A percentile compares a stretch with the other conserved stretches of the same genome.
Evolutionary conservation across 23 tunicate species (phyloP).

Genomic region (Trididemnum nubilum): DNA sequence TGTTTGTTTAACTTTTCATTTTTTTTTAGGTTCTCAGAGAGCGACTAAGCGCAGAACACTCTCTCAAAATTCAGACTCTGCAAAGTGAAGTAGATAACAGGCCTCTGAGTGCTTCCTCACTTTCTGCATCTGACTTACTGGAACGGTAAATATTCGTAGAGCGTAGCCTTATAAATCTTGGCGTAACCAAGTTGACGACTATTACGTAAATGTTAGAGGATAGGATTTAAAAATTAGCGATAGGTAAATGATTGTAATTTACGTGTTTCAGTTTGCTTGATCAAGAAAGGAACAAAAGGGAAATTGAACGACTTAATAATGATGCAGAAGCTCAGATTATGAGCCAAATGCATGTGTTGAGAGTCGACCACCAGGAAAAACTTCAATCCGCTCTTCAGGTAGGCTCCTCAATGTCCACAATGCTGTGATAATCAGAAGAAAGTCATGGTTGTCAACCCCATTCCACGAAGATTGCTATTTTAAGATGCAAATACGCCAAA

Average conservation of each 20-base stretch:
- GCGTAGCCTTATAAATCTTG: too few relatives aligned
- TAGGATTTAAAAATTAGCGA: too few relatives aligned
- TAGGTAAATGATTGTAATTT: too few relatives aligned
- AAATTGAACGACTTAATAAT: neutral
- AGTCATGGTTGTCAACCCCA: too few relatives aligned
- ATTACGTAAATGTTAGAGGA: too few relatives aligned
- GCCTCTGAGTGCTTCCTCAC: slow-evolving; percentile 22
- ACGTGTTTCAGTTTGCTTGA: neutral
- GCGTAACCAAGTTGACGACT: too few relatives aligned
- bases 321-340: neutral
- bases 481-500: too few relatives aligned
- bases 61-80: neutral
- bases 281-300: slow-evolving; percentile 22
- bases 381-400: slow-evolving; percentile 5
- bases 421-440: too few relatives aligned
- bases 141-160: neutral
- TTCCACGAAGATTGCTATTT: too few relatives aligned
- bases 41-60: neutral
- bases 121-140: neutral
- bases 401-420: too few relatives aligned
- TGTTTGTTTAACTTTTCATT: too few relatives aligned
- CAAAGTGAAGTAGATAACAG: neutral
- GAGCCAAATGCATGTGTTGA: neutral
- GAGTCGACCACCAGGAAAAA: neutral
- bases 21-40: slow-evolving; percentile 18